Evolutionary conservation across 1,140 invertebrate genomes (phyloP).

Genomic region (Lordiphosa stackelbergi): DNA sequence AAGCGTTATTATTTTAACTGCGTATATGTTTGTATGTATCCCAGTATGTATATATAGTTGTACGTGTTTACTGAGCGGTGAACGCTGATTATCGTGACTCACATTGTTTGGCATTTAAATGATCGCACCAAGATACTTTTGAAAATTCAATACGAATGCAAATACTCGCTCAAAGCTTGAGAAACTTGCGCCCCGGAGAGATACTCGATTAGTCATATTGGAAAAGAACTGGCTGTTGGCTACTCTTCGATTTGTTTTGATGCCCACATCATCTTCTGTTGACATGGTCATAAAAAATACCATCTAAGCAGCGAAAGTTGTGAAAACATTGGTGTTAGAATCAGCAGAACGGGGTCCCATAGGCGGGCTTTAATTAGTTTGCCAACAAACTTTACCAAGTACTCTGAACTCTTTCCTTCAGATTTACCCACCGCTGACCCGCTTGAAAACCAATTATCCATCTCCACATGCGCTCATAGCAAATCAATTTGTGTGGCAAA

Average conservation of each 20-base stretch:
- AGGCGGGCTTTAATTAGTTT: no score
- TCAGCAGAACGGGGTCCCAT: no score
- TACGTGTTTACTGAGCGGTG: slow-evolving; percentile 63
- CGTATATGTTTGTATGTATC: slow-evolving; percentile 31
- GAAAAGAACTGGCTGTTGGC: no score
- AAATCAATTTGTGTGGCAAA: slow-evolving; percentile 43
- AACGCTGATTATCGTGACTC: slow-evolving; percentile 69
- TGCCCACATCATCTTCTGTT: slow-evolving; percentile 12
- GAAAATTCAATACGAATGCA: slow-evolving; percentile 41
- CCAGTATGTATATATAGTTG: slow-evolving; percentile 28
- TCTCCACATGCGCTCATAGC: slow-evolving; percentile 20
- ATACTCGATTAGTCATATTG: no score
- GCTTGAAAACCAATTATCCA: slow-evolving; percentile 42
- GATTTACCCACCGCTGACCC: neutral
- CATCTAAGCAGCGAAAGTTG: slow-evolving; percentile 40
- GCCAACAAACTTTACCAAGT: neutral
- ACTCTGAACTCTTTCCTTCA: neutral
- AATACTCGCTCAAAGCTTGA: slow-evolving; percentile 10
- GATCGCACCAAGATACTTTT: slow-evolving; percentile 50
- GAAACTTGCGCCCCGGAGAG: no score
- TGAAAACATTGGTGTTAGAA: slow-evolving; percentile 40
- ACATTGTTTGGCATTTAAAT: slow-evolving; percentile 67
- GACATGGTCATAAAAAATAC: slow-evolving; percentile 36
- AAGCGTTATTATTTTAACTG: slow-evolving; percentile 45
- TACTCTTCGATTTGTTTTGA: no score